Base-by-base conservation (phyloP, 2,888 invertebrate species). In the Leucania comma region DNA sequence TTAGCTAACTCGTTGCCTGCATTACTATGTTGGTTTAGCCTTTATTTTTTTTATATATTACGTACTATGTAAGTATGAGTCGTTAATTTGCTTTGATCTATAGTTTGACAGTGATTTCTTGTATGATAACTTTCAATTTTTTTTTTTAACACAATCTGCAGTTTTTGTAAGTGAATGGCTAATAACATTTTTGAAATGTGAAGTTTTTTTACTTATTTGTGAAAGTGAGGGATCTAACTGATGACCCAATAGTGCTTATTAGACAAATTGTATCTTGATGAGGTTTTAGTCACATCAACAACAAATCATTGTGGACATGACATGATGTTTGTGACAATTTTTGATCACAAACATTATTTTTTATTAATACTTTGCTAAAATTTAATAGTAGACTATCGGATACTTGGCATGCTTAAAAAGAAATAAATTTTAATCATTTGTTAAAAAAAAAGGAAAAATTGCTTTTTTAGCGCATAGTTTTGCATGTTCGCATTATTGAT, bases 41-140 rank as follows among this genome's bases (percentile, higher is more conserved):
- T 78, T 71, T 78, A 26, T 60, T 78, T 72, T 76, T 72, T 53
- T 2, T 35, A 26, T 46, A 3, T 22, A 20, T 14, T 32, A 20
- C 12, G 3, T 53, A 5, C 1, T 26, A 29, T 10, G 8, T 32
- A 29, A 24, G 2, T 56, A 42, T 56, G 53, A 75, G 26, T 35
- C 10, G 32, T 12, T 50, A 5, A 69, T 58, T 57, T 42, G 1
- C 24, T 42, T 29, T 29, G n/a, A 77, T 48, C 24, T 24, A 32
- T 48, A 53, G 54, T 59, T 56, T 50, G 59, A 73, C 73, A 50
- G 17, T 72, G 29, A 73, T 72, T 56, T 35, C 24, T 8, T 72
- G 54, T 26, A 32, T 22, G 42, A 42, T 26, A 17, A 72, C 72
- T 73, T 72, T 72, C 78, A 2, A 53, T 12, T 17, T 17, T 1